These are phyloP conservation scores for Heterotilapia buettikoferi DNA, from an alignment of 2,113 vertebrate genomes.

Conservation along the genomic window DNA sequence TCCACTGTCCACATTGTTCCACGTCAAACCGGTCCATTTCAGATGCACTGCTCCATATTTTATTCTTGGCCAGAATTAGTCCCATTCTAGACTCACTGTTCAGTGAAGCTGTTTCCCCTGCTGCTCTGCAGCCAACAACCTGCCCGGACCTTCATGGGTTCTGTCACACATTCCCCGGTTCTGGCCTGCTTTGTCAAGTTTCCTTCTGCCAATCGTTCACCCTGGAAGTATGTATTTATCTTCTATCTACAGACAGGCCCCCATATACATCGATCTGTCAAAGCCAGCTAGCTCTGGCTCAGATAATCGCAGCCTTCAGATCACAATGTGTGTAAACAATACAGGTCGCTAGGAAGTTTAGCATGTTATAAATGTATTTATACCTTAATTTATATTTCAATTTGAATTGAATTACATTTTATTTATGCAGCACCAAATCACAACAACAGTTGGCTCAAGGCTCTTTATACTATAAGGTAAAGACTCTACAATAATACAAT, in stretches of 20 bases:
- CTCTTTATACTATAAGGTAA: neutral
- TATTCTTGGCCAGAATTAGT: neutral
- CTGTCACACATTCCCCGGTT: neutral
- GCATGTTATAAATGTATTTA: neutral
- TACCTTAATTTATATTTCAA: neutral
- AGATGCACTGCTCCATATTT: neutral
- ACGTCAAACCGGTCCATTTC: neutral
- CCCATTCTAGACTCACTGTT: fast-evolving
- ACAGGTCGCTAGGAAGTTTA: neutral
- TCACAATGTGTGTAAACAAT: neutral
- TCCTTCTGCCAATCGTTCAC: neutral
- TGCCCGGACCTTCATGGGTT: too few species aligned
- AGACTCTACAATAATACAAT: neutral
- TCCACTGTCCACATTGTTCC: neutral
- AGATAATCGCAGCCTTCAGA: neutral
- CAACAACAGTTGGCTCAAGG: neutral
- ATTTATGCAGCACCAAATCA: neutral
- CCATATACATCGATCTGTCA: fast-evolving
- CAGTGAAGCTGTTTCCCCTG: neutral
- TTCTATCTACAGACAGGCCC: neutral
- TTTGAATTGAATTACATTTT: neutral
- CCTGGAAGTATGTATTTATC: neutral
- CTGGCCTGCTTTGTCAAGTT: neutral
- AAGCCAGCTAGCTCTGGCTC: neutral
- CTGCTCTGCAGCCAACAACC: neutral